Conservation (phyloP, 2,113 vertebrate species). For the Spheniscus mendiculus region DNA sequence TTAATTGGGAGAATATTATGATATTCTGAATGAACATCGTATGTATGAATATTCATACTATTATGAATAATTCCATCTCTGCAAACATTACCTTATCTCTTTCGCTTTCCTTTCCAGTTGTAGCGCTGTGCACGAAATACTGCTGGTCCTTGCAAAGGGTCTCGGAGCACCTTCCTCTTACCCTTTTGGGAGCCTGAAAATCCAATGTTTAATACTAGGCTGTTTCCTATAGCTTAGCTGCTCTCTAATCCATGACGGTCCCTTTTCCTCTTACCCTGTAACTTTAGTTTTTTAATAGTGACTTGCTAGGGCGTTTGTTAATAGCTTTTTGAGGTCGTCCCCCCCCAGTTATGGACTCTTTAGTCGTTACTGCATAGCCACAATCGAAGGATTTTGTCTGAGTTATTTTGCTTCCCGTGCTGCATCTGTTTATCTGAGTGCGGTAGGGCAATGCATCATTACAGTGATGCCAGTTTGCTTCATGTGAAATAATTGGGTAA, state of each 20-base stretch:
- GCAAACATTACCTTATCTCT: neutral
- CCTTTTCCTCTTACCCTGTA: neutral
- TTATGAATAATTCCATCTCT: neutral
- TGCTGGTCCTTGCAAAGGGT: neutral
- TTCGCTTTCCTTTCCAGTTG: neutral
- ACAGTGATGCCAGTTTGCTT: neutral
- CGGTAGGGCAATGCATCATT: neutral
- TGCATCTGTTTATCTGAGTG: neutral
- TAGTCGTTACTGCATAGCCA: neutral
- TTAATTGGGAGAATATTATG: neutral
- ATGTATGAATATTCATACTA: no score
- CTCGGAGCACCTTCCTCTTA: neutral
- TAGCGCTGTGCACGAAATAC: accelerated
- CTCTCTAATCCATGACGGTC: neutral
- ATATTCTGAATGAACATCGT: no score
- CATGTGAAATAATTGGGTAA: neutral
- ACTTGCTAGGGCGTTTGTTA: neutral
- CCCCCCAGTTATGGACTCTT: neutral
- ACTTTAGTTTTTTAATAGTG: neutral
- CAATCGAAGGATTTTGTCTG: neutral
- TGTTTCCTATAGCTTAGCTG: neutral
- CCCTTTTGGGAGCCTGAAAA: neutral
- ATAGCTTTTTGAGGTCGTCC: neutral
- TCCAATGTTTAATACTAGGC: neutral
- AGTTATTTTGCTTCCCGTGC: neutral